phyloP scores from a whole-genome alignment of 2,113 vertebrate species.

The Oryzias woworae region DNA sequence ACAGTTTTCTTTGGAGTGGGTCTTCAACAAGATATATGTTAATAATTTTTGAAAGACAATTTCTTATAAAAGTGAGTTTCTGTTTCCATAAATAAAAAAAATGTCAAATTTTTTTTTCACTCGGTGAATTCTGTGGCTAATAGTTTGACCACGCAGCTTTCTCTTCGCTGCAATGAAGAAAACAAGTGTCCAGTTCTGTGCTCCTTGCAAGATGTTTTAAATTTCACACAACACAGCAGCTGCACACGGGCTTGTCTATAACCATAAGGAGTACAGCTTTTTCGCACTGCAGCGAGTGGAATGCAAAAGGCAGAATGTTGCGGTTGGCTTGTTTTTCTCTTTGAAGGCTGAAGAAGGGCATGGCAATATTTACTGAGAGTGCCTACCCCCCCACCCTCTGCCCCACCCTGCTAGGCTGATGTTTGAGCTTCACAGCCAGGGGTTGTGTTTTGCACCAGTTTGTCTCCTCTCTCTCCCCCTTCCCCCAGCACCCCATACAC shows the following conservation, averaged over 20 bases:
- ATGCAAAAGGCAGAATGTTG: constrained; percentile 49
- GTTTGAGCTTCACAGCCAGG: constrained; percentile 66
- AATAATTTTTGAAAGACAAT: neutral
- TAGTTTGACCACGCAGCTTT: constrained; percentile 47
- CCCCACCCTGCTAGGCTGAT: constrained; percentile 60
- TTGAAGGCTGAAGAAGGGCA: constrained; percentile 68
- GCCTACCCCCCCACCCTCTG: constrained; percentile 22
- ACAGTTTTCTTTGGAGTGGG: too few relatives aligned
- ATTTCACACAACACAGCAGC: constrained; percentile 39
- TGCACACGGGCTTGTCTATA: constrained; percentile 42
- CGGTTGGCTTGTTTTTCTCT: constrained; percentile 62
- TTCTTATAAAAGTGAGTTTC: neutral
- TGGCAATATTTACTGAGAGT: constrained; percentile 70
- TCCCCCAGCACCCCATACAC: neutral
- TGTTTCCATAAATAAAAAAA: constrained; percentile 13
- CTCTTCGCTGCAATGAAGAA: constrained; percentile 25
- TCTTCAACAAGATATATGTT: neutral
- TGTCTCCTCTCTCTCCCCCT: constrained; percentile 21
- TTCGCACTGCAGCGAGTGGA: constrained; percentile 28
- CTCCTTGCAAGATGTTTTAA: constrained; percentile 37
- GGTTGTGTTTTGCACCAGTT: constrained; percentile 66
- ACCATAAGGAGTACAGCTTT: constrained; percentile 45
- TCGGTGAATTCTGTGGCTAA: constrained; percentile 21
- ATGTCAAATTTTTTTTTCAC: neutral
- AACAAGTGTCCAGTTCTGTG: constrained; percentile 20